A percentile compares a stretch with the other conserved stretches of the same genome.
Conservation (phyloP, 2,888 invertebrate species). For the Gymnocheta viridis region DNA sequence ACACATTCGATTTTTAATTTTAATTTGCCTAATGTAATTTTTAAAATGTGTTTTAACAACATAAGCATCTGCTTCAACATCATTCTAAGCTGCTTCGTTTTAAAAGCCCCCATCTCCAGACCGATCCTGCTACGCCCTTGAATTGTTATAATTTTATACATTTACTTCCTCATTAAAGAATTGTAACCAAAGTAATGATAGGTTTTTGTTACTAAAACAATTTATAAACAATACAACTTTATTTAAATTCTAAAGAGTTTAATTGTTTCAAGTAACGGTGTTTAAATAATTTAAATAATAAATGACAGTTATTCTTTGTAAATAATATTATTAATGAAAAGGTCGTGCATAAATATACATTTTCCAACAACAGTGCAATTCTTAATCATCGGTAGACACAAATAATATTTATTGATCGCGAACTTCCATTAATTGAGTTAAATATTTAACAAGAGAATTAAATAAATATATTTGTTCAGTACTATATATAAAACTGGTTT, state of each 20-base stretch:
- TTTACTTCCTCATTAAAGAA: not conserved
- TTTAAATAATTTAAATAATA: constrained; percentile 12
- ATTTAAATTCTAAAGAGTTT: not conserved
- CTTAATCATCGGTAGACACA: not conserved
- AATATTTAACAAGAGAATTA: not conserved
- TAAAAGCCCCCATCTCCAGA: not conserved
- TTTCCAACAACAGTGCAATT: not conserved
- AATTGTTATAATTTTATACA: not conserved
- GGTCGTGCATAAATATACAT: not conserved
- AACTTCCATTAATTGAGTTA: constrained; percentile 4
- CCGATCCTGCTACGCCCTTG: not conserved
- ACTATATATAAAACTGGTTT: constrained; percentile 33
- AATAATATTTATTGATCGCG: not conserved
- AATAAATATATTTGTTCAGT: not conserved
- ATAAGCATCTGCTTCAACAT: not conserved
- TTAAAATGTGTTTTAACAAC: not conserved
- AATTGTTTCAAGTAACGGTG: constrained; percentile 5
- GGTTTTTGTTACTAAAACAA: not conserved
- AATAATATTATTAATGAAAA: constrained; percentile 3
- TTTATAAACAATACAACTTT: not conserved
- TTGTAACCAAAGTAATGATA: not conserved
- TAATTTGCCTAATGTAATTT: too few species aligned
- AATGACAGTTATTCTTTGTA: not conserved
- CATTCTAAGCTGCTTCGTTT: not conserved
- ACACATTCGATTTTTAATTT: too few species aligned